Percentiles rank a stretch among this genome's conserved stretches.
Evolutionary conservation across 2,797 vertebrate species (phyloP).

Genomic region (Rhinoraja longicauda): DNA sequence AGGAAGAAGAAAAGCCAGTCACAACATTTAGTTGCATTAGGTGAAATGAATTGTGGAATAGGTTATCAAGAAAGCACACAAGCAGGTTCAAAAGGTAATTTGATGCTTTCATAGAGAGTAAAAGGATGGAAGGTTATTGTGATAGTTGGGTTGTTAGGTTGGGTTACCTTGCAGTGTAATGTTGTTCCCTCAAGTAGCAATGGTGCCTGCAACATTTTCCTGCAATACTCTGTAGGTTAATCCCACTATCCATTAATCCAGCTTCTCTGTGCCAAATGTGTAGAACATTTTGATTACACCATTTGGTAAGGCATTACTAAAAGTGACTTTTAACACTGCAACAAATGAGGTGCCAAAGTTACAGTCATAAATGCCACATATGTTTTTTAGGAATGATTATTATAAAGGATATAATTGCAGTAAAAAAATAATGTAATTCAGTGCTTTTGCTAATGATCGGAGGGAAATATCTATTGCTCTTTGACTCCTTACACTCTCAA

Average conservation of each 20-base stretch:
- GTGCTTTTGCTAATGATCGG: neutral
- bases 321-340: neutral
- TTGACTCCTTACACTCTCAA: neutral
- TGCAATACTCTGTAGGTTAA: too few species aligned
- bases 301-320: neutral
- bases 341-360: constrained; percentile 1
- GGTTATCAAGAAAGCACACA: neutral
- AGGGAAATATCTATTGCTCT: neutral
- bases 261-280: neutral
- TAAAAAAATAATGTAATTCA: neutral
- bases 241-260: neutral
- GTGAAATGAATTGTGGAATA: neutral
- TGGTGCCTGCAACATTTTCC: too few species aligned
- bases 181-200: neutral
- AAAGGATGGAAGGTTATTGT: neutral
- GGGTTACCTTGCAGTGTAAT: neutral
- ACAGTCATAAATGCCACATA: neutral
- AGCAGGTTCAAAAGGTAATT: neutral
- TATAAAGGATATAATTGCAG: neutral
- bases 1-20: neutral
- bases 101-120: neutral
- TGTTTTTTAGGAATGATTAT: neutral
- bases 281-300: neutral
- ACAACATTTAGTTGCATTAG: neutral
- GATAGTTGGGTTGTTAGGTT: neutral